Evolutionary conservation across 2,113 vertebrate species (phyloP), one percentile per base, ranked within the genome.

Genomic region (Rhinolophus sinicus): DNA sequence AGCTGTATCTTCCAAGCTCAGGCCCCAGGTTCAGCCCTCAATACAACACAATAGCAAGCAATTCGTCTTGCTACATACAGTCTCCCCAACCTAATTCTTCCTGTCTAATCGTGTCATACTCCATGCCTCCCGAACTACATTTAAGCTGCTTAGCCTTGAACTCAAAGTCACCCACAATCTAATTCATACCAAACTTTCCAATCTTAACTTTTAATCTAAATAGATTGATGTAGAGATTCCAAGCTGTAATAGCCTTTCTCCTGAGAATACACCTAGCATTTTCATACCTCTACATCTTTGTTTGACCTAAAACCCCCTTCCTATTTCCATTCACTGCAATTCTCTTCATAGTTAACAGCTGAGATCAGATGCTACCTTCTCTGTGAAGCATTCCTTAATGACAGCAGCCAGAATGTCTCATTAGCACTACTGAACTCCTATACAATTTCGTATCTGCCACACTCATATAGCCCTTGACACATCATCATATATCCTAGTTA

Each of bases 181-280:
- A 62, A 35, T 73, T 86, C 35, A 62, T 52, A 47, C 8, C 30
- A 72, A 67, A 24, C n/a, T 89, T 89, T 67, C 75, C 58, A 70
- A 14, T 76, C 76, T 78, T 78, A 67, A 73, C 14, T 88, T 97
- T 87, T 73, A 92, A 82, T 70, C 22, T 62, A 89, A 92, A 54
- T 60, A 67, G 38, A 67, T 19, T n/a, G 6, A 30, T 26, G 87
- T 65, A 83, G 18, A 47, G 77, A 2, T 7, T 40, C 3, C 50
- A 67, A 91, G 77, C 82, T 80, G 5, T 16, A 24, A 38, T 26
- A 50, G 10, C 26, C 14, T 88, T 92, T 4, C 15, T 82, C 52
- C 81, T 67, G 13, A 90, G 19, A 16, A n/a, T 26, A 52, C 35
- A 69, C 14, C 28, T 65, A 30, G 22, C 8, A 44, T 33, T 54